Evolutionary conservation across 2,888 invertebrate species (phyloP), one percentile per base, ranked within the genome.

Genomic region (Brachycybe producta): DNA sequence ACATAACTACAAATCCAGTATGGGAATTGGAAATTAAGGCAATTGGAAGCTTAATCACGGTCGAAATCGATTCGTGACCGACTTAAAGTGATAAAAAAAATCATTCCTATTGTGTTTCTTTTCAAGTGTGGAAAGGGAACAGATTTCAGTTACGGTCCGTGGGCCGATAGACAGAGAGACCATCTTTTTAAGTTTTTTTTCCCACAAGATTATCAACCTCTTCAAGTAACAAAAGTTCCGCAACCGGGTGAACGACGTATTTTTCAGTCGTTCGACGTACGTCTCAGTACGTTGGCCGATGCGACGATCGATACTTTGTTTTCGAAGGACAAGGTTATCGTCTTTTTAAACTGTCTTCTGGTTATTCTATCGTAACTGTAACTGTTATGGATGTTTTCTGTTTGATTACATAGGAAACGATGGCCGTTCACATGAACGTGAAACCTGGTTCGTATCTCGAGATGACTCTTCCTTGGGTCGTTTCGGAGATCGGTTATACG

Each of bases 141-240:
- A 2, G 88, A 92, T 64, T 87, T 98, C 61, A 94, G 92, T 67
- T 98, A 97, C 64, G 97, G 97, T 0, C 97, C 97, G 0, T 98
- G 97, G 97, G 97, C 95, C 2, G 97, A 98, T 65, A 76, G 94
- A 45, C 97, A 98, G 66, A 77, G 97, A 56, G 94, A 94, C 64
- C 82, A 87, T 67, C 72, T 98, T 28, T 95, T 88, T 69, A 87
- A 82, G 69, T 92, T 95, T 68, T 98, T 98, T 71, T 95, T 86
- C 65, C 97, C 92, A 5, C 80, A 84, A 56, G 83, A 67, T 56
- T 71, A 67, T 58, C 65, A 68, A 54, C 58, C 62, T 1, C 55
- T 66, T 55, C 59, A 67, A 61, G 64, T 85, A 1, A 87, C 88
- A 0, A 78, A 81, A 52, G 76, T 81, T 39, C 85, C 88, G 1